Evolutionary conservation across 2,797 vertebrate genomes (phyloP).

Genomic region (Cetoscarus ocellatus): DNA sequence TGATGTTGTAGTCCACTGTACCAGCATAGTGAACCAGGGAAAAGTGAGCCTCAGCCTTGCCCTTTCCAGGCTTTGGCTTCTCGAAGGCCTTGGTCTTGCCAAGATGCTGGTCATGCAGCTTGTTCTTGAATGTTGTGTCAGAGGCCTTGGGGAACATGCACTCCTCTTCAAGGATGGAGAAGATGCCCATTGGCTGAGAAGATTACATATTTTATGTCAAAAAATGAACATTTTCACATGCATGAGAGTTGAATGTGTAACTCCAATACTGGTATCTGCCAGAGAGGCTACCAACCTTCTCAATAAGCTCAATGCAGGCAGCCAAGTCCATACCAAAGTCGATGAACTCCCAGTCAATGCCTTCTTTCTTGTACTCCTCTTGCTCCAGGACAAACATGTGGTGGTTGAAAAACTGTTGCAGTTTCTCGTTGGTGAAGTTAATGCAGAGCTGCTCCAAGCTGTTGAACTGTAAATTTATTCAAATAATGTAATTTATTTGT

Average conservation of each 20-base stretch:
- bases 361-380: conserved; percentile 4
- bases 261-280: background rate
- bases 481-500: background rate
- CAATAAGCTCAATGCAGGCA: conserved; percentile 2
- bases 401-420: conserved; percentile 43
- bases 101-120: conserved; percentile 90
- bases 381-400: conserved; percentile 21
- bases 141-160: conserved; percentile 89
- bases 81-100: conserved; percentile 87
- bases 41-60: conserved; percentile 86
- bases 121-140: conserved; percentile 85
- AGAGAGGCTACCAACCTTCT: background rate
- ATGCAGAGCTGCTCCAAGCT: conserved; percentile 36
- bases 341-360: conserved; percentile 2
- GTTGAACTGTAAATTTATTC: conserved; percentile 60
- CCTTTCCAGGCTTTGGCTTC: conserved; percentile 81
- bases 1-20: conserved; percentile 86
- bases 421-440: conserved; percentile 42
- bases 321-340: conserved; percentile 3
- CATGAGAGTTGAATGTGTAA: background rate
- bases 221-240: background rate
- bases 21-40: conserved; percentile 85
- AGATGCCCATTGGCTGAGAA: conserved; percentile 73
- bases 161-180: conserved; percentile 90
- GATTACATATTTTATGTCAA: background rate